Evolutionary conservation across 2,888 invertebrate species (phyloP).

Genomic region (Phyllotreta cruciferae): DNA sequence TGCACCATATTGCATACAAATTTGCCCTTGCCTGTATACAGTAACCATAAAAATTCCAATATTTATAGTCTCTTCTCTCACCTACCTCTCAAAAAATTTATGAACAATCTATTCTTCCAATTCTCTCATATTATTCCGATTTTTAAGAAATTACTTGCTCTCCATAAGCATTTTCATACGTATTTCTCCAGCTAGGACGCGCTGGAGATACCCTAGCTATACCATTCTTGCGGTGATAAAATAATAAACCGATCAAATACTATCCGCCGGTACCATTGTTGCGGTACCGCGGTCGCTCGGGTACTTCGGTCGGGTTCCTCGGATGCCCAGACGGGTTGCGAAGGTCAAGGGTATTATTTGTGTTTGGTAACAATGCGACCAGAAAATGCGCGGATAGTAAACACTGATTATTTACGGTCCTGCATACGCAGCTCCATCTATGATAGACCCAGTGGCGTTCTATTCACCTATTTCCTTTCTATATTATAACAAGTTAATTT

Average conservation of each 20-base stretch:
- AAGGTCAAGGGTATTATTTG: slow-evolving; percentile 49
- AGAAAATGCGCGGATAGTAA: slow-evolving; percentile 42
- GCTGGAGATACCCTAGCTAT: too few species aligned
- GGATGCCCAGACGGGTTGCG: slow-evolving; percentile 48
- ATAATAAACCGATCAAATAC: slow-evolving; percentile 37
- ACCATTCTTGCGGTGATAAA: slow-evolving; percentile 33
- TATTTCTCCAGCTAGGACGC: too few species aligned
- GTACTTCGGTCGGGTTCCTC: slow-evolving; percentile 38
- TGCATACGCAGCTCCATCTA: slow-evolving; percentile 37
- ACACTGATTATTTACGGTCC: slow-evolving; percentile 46
- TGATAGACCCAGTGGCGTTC: slow-evolving; percentile 25
- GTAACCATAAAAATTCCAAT: too few species aligned
- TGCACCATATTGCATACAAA: too few species aligned
- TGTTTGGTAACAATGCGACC: slow-evolving; percentile 49
- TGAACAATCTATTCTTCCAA: too few species aligned
- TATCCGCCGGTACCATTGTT: slow-evolving; percentile 35
- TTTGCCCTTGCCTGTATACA: too few species aligned
- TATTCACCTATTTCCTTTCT: neutral
- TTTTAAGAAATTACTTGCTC: too few species aligned
- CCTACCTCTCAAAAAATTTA: too few species aligned
- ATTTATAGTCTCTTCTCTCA: too few species aligned
- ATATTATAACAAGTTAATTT: neutral
- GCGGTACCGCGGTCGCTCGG: slow-evolving; percentile 32
- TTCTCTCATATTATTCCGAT: too few species aligned
- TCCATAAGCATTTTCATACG: too few species aligned